A percentile compares a stretch with the other conserved stretches of the same genome.
Evolutionary conservation across 1,140 invertebrate species (phyloP).

Genomic region (Philotrypesis tridentata): DNA sequence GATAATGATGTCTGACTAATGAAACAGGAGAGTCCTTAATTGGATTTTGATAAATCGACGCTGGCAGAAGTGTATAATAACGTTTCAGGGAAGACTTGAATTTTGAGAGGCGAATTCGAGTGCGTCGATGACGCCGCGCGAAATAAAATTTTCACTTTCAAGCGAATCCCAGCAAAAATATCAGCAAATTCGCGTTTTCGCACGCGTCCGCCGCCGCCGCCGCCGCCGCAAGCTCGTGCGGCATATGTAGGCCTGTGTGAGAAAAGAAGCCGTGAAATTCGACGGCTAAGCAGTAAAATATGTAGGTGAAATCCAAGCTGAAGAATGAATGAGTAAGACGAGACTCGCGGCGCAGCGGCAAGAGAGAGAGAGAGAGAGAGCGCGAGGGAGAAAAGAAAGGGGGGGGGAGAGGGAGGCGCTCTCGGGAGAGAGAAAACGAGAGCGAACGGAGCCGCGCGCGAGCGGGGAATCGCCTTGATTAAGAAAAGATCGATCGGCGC

Average conservation of each 20-base stretch:
- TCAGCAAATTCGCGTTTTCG: neutral
- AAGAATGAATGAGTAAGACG: conserved; percentile 7
- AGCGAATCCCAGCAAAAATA: neutral
- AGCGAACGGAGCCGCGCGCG: neutral
- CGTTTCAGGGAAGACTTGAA: neutral
- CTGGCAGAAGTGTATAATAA: neutral
- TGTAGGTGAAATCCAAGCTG: conserved; percentile 21
- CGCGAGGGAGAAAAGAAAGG: neutral
- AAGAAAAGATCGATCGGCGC: conserved; percentile 32
- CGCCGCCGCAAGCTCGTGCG: neutral
- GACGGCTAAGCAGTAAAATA: conserved; percentile 25
- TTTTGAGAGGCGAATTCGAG: neutral
- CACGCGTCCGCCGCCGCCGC: neutral
- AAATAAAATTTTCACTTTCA: no score
- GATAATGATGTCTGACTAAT: neutral
- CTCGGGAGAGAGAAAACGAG: conserved; percentile 1
- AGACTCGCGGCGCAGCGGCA: no score
- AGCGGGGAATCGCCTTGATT: conserved; percentile 13
- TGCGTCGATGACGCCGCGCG: neutral
- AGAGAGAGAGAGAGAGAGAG: neutral
- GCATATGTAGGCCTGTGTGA: neutral
- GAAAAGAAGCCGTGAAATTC: neutral
- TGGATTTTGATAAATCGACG: neutral
- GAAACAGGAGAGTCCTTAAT: neutral
- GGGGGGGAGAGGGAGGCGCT: no score